Evolutionary conservation across 2,797 vertebrate genomes (phyloP).

Genomic region (Pelobates cultripes): DNA sequence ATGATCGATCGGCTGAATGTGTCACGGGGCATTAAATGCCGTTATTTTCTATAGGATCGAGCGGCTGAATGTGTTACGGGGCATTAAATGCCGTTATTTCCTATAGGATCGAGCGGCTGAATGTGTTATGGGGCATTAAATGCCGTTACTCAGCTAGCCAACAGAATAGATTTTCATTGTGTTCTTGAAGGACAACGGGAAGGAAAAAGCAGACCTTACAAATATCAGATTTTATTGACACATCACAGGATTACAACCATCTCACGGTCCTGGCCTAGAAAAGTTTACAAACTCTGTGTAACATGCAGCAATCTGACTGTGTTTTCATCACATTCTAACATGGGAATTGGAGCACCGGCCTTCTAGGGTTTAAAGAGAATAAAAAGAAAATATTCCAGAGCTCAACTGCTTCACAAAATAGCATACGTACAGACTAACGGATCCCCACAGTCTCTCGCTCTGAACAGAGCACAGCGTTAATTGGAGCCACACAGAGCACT

Average conservation of each 20-base stretch:
- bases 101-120: too few relatives aligned
- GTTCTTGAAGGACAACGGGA: background rate
- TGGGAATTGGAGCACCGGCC: constrained; percentile 18
- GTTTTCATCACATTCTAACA: constrained; percentile 19
- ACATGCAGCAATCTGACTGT: constrained; percentile 73
- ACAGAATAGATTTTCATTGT: background rate
- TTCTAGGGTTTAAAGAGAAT: constrained; percentile 32
- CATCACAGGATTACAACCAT: constrained; percentile 88
- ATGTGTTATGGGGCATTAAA: too few relatives aligned
- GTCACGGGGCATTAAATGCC: too few relatives aligned
- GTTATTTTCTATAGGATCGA: too few relatives aligned
- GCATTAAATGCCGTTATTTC: too few relatives aligned
- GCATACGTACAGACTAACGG: constrained; percentile 13
- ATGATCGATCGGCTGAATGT: too few relatives aligned
- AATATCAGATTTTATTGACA: constrained; percentile 83
- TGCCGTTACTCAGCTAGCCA: too few relatives aligned
- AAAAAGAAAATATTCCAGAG: constrained; percentile 18
- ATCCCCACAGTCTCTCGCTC: background rate
- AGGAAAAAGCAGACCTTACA: constrained; percentile 18
- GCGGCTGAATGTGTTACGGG: too few relatives aligned
- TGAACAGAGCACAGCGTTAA: background rate
- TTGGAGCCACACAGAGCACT: too few relatives aligned
- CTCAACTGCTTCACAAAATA: constrained; percentile 12
- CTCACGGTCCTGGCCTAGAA: constrained; percentile 85
- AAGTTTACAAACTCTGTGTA: constrained; percentile 88